phyloP scores from a whole-genome alignment of 2,113 vertebrate species.

The Nycticebus coucang region DNA sequence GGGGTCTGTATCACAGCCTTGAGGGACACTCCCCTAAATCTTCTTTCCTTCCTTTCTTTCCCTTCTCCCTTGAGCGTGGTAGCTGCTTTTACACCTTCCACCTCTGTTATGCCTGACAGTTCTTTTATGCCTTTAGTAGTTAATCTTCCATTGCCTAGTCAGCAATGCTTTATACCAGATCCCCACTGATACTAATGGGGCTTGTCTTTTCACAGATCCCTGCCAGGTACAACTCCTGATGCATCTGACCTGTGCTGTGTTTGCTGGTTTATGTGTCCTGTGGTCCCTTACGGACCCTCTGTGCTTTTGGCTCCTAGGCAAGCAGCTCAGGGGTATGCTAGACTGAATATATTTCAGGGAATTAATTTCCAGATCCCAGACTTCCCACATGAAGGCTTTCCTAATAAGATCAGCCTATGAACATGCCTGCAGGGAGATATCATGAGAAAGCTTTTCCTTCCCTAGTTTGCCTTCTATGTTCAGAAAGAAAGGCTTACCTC shows the following conservation, averaged over 20 bases:
- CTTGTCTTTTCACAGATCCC: not conserved
- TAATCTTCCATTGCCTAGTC: not conserved
- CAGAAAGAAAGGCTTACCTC: not conserved
- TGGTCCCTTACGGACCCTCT: not conserved
- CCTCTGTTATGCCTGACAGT: not conserved
- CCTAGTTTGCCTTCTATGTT: not conserved
- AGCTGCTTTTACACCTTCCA: not conserved
- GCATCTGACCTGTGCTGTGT: not conserved
- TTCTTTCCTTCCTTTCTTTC: not conserved
- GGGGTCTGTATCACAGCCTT: not conserved
- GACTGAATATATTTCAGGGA: not conserved
- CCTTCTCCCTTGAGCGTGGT: not conserved
- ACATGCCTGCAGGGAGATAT: not conserved
- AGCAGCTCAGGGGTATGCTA: not conserved
- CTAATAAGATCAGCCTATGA: not conserved
- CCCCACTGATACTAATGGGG: not conserved
- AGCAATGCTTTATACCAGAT: not conserved
- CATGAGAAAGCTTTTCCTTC: not conserved
- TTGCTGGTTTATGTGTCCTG: not conserved
- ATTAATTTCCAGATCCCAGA: conserved; percentile 21
- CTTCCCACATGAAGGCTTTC: not conserved
- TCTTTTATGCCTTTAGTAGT: not conserved
- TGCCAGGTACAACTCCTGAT: too few species aligned
- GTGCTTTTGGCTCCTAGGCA: not conserved
- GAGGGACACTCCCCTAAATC: too few species aligned